These are phyloP conservation scores for Acrocephalus kingi DNA, from an alignment of 2,113 vertebrate genomes.

Conservation along the genomic window DNA sequence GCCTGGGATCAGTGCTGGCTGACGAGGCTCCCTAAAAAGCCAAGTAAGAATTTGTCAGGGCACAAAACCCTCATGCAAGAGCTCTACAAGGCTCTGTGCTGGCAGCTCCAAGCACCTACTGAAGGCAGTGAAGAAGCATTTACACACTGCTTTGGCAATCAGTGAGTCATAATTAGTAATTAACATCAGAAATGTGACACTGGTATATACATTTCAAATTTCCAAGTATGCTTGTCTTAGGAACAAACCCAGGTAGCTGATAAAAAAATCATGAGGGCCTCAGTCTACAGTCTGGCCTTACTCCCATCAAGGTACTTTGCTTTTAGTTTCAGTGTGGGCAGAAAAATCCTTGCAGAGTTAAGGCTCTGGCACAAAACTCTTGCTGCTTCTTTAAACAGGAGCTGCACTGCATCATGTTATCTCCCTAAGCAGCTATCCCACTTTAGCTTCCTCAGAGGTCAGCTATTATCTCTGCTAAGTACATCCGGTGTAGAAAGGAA, in stretches of 20 bases:
- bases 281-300: neutral
- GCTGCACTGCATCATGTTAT: neutral
- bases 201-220: neutral
- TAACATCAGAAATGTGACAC: neutral
- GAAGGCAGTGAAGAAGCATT: neutral
- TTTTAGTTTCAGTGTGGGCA: neutral
- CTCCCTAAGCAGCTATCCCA: conserved; percentile 25
- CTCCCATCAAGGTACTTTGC: neutral
- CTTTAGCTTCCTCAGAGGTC: conserved; percentile 53
- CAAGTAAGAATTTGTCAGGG: neutral
- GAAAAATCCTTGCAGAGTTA: neutral
- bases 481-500: neutral
- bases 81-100: neutral
- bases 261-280: neutral
- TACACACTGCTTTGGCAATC: neutral
- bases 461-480: conserved; percentile 27
- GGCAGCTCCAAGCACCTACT: neutral
- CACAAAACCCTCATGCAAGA: neutral
- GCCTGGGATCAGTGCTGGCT: neutral
- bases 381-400: conserved; percentile 1
- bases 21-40: neutral
- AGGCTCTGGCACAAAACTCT: neutral
- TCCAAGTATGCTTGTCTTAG: neutral
- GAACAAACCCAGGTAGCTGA: neutral
- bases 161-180: neutral